Evolutionary conservation across 2,113 vertebrate genomes (phyloP).

Genomic region (Mustela lutreola): DNA sequence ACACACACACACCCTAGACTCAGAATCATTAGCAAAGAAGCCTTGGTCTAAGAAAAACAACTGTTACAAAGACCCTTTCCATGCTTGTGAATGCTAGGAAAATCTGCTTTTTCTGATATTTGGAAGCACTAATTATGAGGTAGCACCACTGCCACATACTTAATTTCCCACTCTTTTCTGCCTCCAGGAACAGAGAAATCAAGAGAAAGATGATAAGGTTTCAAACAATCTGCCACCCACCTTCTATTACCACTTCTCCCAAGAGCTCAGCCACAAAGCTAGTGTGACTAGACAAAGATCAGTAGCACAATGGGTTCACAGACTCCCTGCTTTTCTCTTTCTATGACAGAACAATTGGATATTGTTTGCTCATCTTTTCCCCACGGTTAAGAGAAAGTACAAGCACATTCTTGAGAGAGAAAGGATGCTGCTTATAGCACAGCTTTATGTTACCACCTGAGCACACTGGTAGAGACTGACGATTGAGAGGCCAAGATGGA

Average conservation of each 20-base stretch:
- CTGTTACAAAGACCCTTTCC: neutral
- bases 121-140: neutral
- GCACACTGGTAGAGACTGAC: neutral
- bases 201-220: neutral
- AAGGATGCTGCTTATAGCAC: neutral
- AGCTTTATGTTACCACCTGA: neutral
- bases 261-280: neutral
- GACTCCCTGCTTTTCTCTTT: neutral
- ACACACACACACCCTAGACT: neutral
- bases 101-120: neutral
- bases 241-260: neutral
- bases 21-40: slow-evolving; percentile 44
- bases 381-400: neutral
- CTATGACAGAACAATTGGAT: neutral
- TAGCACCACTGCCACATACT: neutral
- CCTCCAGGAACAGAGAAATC: neutral
- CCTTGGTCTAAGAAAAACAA: neutral
- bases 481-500: neutral
- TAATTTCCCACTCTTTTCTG: neutral
- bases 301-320: neutral
- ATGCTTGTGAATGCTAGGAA: neutral
- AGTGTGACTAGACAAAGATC: neutral
- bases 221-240: neutral
- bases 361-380: neutral
- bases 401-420: neutral